Percentiles rank a stretch among this genome's conserved stretches.
Evolutionary conservation across 2,797 vertebrate genomes (phyloP).

Genomic region (Sebastes trivittatus): DNA sequence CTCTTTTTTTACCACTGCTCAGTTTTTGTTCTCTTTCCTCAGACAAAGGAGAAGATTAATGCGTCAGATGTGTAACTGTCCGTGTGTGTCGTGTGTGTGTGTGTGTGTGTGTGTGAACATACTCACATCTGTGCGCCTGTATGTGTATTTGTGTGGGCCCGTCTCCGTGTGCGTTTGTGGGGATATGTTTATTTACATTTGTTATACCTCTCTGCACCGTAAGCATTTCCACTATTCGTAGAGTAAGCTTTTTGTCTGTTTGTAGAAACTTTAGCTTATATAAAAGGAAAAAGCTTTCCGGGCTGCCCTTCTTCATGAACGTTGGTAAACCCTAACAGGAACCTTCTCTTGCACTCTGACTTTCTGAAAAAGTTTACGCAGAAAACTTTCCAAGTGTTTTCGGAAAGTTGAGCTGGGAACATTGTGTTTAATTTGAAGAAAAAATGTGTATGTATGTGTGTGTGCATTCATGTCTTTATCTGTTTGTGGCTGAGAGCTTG

Average conservation of each 20-base stretch:
- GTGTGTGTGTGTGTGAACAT: not conserved
- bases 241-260: conserved; percentile 18
- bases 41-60: conserved; percentile 27
- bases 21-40: not conserved
- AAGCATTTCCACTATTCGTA: conserved; percentile 15
- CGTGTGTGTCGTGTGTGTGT: not conserved
- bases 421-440: conserved; percentile 57
- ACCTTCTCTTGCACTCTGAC: conserved; percentile 29
- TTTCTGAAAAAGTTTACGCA: conserved; percentile 29
- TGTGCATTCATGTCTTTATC: conserved; percentile 53
- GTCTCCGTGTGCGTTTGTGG: not conserved
- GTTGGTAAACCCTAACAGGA: not conserved
- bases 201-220: conserved; percentile 7
- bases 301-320: not conserved
- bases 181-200: conserved; percentile 14
- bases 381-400: conserved; percentile 57
- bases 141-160: not conserved
- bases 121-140: not conserved
- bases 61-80: not conserved
- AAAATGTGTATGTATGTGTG: conserved; percentile 19
- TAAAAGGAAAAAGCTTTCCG: conserved; percentile 6
- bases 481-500: conserved; percentile 65
- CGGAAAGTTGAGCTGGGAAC: conserved; percentile 30
- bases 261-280: conserved; percentile 12
- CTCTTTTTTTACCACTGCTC: conserved; percentile 1